Conservation (phyloP, 2,888 invertebrate genomes). For the Mythimna ferrago region DNA sequence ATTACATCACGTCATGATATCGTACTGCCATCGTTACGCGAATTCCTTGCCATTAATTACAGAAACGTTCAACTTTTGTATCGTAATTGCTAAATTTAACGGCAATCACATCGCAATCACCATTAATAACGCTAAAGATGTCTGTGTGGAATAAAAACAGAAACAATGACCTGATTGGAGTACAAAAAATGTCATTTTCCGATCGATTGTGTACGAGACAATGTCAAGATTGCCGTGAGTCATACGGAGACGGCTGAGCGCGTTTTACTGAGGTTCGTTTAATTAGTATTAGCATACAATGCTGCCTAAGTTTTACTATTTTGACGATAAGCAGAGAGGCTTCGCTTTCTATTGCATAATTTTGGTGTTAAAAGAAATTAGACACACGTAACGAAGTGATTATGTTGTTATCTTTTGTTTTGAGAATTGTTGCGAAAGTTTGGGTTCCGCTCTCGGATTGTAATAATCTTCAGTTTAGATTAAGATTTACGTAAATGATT, state of each 20-base stretch:
- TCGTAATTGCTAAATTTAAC: constrained; percentile 59
- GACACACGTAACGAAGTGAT: constrained; percentile 52
- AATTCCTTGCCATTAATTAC: constrained; percentile 73
- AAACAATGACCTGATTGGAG: constrained; percentile 68
- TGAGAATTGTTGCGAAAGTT: constrained; percentile 51
- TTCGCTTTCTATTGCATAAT: constrained; percentile 68
- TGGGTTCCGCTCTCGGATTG: constrained; percentile 40
- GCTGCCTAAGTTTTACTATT: constrained; percentile 53
- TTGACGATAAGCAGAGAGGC: constrained; percentile 38
- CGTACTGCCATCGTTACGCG: constrained; percentile 27
- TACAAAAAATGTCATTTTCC: constrained; percentile 66
- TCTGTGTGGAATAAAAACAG: constrained; percentile 63
- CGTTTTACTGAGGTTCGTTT: constrained; percentile 51
- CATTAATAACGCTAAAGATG: constrained; percentile 57
- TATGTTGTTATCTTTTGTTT: constrained; percentile 63
- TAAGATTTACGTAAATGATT: constrained; percentile 38
- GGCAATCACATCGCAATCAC: constrained; percentile 52
- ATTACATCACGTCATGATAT: constrained; percentile 59
- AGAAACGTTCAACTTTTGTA: constrained; percentile 44
- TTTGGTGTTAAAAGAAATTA: constrained; percentile 58
- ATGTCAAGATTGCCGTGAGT: constrained; percentile 67
- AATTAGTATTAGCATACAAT: constrained; percentile 73
- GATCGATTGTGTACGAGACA: constrained; percentile 67
- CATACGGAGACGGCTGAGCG: constrained; percentile 58
- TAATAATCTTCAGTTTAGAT: constrained; percentile 49